A percentile compares a stretch with the other conserved stretches of the same genome.
These are phyloP conservation scores for Atopsyche davidsoni DNA, from an alignment of 1,140 invertebrate genomes.

Conservation along the genomic window DNA sequence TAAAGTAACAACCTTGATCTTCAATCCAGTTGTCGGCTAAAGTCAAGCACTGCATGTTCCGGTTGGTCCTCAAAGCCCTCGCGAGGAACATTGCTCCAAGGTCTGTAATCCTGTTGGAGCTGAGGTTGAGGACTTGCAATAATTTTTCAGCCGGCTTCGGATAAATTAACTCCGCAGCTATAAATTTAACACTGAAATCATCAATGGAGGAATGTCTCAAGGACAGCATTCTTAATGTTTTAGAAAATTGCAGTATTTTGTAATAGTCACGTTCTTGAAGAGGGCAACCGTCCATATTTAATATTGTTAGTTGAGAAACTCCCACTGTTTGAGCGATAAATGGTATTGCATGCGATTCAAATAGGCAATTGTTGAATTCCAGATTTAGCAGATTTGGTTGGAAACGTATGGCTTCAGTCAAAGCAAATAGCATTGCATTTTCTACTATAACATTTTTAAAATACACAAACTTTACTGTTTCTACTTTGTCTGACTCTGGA, in stretches of 20 bases:
- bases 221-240: slow-evolving; percentile 9
- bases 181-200: slow-evolving; percentile 1
- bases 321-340: neutral
- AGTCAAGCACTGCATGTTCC: neutral
- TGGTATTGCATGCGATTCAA: slow-evolving; percentile 4
- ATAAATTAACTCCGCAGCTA: slow-evolving; percentile 2
- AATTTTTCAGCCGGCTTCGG: neutral
- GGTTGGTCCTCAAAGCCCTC: slow-evolving; percentile 4
- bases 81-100: slow-evolving; percentile 1
- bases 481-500: no score
- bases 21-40: slow-evolving; percentile 9
- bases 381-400: neutral
- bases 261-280: slow-evolving; percentile 1
- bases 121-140: slow-evolving; percentile 7
- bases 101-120: slow-evolving; percentile 9
- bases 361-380: slow-evolving; percentile 4
- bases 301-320: slow-evolving; percentile 6
- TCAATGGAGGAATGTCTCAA: slow-evolving; percentile 5
- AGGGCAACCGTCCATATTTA: slow-evolving; percentile 3
- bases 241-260: neutral
- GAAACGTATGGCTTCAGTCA: slow-evolving; percentile 3
- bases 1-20: slow-evolving; percentile 5
- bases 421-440: slow-evolving; percentile 5
- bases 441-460: slow-evolving; percentile 4
- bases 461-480: no score